A percentile compares a stretch with the other conserved stretches of the same genome.
These are phyloP conservation scores for Andrena flavipes DNA, from an alignment of 2,888 invertebrate genomes.

Conservation along the genomic window DNA sequence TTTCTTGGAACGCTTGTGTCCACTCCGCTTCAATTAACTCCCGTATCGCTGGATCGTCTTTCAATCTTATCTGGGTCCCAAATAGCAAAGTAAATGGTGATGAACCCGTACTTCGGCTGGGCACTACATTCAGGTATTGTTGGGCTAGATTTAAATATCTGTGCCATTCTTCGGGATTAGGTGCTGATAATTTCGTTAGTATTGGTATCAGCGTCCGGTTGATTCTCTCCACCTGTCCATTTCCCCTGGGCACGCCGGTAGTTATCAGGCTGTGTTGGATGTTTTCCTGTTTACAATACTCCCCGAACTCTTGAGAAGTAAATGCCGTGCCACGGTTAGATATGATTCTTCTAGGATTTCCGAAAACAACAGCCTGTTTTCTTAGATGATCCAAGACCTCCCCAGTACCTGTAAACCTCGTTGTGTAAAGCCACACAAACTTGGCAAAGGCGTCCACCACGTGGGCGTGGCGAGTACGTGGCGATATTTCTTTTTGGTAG, in stretches of 20 bases:
- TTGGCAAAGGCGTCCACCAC: neutral
- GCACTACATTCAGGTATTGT: neutral
- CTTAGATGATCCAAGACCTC: conserved; percentile 29
- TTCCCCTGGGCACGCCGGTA: conserved; percentile 17
- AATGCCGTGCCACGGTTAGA: conserved; percentile 50
- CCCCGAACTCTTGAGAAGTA: conserved; percentile 38
- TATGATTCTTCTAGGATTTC: conserved; percentile 49
- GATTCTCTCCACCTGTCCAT: neutral
- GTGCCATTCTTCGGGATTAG: conserved; percentile 33
- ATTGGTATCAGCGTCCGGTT: conserved; percentile 38
- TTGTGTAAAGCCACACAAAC: conserved; percentile 31
- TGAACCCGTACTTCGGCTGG: conserved; percentile 56
- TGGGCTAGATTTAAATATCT: conserved; percentile 58
- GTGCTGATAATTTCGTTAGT: conserved; percentile 54
- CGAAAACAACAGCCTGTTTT: conserved; percentile 30
- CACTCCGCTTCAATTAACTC: neutral
- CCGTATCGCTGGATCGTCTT: neutral
- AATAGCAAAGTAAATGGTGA: conserved; percentile 36
- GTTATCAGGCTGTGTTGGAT: conserved; percentile 44
- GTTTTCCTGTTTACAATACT: conserved; percentile 36
- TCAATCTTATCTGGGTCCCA: conserved; percentile 40
- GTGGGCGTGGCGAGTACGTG: neutral
- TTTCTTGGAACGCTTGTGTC: conserved; percentile 41
- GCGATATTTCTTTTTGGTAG: neutral
- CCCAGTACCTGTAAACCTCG: neutral